Percentiles rank a stretch among this genome's conserved stretches.
phyloP scores from a whole-genome alignment of 2,888 invertebrate species.

The Conus canariensis region DNA sequence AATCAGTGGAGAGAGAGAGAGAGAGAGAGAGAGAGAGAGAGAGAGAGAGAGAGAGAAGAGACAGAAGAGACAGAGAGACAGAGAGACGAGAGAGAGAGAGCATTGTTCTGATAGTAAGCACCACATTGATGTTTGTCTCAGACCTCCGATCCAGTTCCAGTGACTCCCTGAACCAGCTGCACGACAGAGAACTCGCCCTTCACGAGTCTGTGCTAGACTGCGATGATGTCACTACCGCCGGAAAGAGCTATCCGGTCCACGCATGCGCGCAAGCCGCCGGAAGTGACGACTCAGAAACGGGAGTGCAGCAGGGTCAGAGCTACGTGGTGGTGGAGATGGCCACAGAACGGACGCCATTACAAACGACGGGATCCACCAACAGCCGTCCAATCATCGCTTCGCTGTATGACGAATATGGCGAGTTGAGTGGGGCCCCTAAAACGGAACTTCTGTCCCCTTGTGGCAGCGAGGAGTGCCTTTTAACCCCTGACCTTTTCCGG shows the following conservation, averaged over 20 bases:
- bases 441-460: conserved; percentile 39
- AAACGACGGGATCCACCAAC: not conserved
- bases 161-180: not conserved
- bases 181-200: not conserved
- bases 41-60: conserved; percentile 8
- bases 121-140: not conserved
- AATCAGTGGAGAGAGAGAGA: not conserved
- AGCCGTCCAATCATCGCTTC: conserved; percentile 34
- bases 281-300: not conserved
- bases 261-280: not conserved
- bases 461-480: conserved; percentile 38
- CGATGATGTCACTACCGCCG: conserved; percentile 12
- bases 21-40: conserved; percentile 17
- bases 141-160: not conserved
- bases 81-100: conserved; percentile 20
- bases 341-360: conserved; percentile 35
- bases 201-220: not conserved
- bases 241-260: conserved; percentile 3
- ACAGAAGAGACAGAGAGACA: conserved; percentile 1
- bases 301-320: not conserved
- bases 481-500: conserved; percentile 33
- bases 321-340: conserved; percentile 27
- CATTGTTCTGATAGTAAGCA: not conserved
- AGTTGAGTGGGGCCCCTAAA: conserved; percentile 26
- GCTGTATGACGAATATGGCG: conserved; percentile 41